A percentile compares a stretch with the other conserved stretches of the same genome.
Conservation (phyloP, 2,888 invertebrate genomes). For the Limulus polyphemus region DNA sequence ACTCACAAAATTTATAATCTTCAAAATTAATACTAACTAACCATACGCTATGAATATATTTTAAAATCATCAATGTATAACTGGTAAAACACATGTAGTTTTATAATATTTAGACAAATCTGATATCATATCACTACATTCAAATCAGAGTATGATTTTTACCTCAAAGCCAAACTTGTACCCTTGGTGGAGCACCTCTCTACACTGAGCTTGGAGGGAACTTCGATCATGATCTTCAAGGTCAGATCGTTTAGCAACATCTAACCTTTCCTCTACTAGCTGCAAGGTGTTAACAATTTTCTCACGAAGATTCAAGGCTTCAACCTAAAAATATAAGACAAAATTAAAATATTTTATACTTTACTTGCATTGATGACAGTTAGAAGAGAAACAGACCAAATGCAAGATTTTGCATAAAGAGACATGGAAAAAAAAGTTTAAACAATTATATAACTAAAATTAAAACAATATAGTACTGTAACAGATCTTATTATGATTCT, state of each 20-base stretch:
- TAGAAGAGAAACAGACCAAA: no score
- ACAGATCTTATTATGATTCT: no score
- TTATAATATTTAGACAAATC: neutral
- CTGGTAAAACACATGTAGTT: no score
- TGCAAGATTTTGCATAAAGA: no score
- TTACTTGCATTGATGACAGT: no score
- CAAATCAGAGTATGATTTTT: constrained; percentile 25
- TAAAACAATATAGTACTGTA: no score
- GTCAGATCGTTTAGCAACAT: constrained; percentile 40
- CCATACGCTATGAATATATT: no score
- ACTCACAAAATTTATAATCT: no score
- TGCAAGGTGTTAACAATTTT: constrained; percentile 46
- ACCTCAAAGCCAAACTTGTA: constrained; percentile 84
- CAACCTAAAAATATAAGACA: constrained; percentile 38
- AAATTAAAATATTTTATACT: neutral
- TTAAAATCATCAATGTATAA: no score
- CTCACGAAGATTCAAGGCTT: constrained; percentile 46
- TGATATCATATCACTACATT: neutral
- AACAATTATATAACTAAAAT: no score
- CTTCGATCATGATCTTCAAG: constrained; percentile 47
- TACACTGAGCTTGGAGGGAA: constrained; percentile 50
- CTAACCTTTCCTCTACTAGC: constrained; percentile 46
- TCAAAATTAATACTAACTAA: no score
- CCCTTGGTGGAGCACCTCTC: constrained; percentile 70
- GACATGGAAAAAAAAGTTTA: no score